Base-by-base conservation (phyloP, 2,888 invertebrate species). In the Leptothorax acervorum region DNA sequence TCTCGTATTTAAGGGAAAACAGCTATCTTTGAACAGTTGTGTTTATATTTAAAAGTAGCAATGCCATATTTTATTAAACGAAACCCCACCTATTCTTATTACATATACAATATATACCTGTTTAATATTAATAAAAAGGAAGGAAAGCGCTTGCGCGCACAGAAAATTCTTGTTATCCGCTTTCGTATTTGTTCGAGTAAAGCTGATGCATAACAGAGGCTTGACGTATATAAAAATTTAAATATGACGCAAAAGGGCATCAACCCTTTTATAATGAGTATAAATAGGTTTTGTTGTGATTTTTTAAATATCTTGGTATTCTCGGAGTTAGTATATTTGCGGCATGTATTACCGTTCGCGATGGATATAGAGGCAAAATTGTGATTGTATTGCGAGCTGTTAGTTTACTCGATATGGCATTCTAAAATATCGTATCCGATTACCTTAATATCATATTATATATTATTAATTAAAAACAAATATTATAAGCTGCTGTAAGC, bases 161-260 rank as follows among this genome's bases (percentile, higher is more conserved):
- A 39, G 48, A 75, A 75, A 65, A 65, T 65, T 76, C 18, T 65
- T 75, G 15, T 63, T 48, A 75, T 48, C 48, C 63, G 23, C 65
- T 39, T 75, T 63, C 28, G 2, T 65, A 65, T 65, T 76, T 15
- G n/a, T 74, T 48, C 12, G 65, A 76, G 42, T 28, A 28, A 31
- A 57, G n/a, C 12, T 55, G 48, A 8, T 8, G 53, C 28, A 12
- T 76, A 28, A 75, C 48, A 75, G 63, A 63, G 63, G 18, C 62
- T 18, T 39, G 76, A 12, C 28, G 55, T 42, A 65, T 53, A 28
- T 28, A 66, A 28, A 45, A 57, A 57, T 70, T 78, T 78, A 42
- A 70, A 78, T 31, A 57, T 45, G 31, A 68, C 18, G 23, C 42
- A 55, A 45, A 57, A 70, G n/a, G 45, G 45, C 31, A 57, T 70